Evolutionary conservation across 2,797 vertebrate species (phyloP).

Genomic region (Melanotaenia parkinsoni): DNA sequence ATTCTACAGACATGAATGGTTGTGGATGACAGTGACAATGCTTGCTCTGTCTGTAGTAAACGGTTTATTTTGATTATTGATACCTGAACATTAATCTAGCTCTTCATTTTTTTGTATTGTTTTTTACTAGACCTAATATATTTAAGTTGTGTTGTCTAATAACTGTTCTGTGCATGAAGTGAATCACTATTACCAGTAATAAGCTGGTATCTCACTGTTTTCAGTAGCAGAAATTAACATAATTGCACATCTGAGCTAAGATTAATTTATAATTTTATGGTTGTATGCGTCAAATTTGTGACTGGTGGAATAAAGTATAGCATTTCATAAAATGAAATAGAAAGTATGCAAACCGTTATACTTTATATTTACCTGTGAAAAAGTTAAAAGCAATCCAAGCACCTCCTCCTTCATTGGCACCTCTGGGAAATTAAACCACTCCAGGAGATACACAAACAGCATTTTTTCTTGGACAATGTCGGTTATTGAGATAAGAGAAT

Average conservation of each 20-base stretch:
- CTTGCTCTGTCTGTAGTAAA: not conserved
- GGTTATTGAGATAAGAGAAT: conserved; percentile 82
- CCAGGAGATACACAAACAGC: conserved; percentile 87
- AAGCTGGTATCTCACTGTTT: not conserved
- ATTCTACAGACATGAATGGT: not conserved
- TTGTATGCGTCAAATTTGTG: too few relatives aligned
- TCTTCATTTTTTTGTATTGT: not conserved
- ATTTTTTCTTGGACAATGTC: conserved; percentile 90
- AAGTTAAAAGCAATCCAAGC: conserved; percentile 83
- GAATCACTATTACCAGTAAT: not conserved
- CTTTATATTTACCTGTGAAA: conserved; percentile 87
- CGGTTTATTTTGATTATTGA: not conserved
- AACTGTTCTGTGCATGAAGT: not conserved
- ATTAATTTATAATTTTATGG: too few relatives aligned
- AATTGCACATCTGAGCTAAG: too few relatives aligned
- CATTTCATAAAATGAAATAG: too few relatives aligned
- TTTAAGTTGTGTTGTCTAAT: too few relatives aligned
- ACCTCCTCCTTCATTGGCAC: conserved; percentile 90
- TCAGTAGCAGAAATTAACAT: not conserved
- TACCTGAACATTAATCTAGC: not conserved
- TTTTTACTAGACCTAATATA: too few relatives aligned
- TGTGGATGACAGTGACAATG: not conserved
- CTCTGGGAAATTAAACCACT: conserved; percentile 95
- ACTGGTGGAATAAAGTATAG: too few relatives aligned
- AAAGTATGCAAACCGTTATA: not conserved